Evolutionary conservation across 2,113 vertebrate genomes (phyloP).

Genomic region (Meles meles): DNA sequence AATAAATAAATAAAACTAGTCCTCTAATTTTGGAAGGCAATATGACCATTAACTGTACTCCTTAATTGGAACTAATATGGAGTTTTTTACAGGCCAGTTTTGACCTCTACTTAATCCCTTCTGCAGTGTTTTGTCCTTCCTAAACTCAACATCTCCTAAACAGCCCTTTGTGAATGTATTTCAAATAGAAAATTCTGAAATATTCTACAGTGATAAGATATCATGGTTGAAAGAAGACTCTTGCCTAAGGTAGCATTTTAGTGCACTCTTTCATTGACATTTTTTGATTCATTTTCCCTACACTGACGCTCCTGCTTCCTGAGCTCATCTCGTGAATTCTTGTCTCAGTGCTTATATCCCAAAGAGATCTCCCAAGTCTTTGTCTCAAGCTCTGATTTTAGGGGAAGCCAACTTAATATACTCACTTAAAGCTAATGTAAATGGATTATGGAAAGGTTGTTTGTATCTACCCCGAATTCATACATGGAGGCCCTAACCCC

Average conservation of each 20-base stretch:
- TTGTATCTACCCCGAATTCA: neutral
- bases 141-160: neutral
- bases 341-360: neutral
- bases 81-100: neutral
- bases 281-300: neutral
- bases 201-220: neutral
- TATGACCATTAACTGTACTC: neutral
- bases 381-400: neutral
- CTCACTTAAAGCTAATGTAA: neutral
- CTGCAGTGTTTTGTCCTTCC: neutral
- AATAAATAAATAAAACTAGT: neutral
- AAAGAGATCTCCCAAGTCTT: neutral
- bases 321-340: neutral
- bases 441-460: neutral
- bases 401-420: neutral
- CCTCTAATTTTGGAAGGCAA: neutral
- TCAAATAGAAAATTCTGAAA: neutral
- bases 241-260: neutral
- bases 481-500: neutral
- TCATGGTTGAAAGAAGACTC: neutral
- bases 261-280: neutral
- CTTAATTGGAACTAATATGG: neutral
- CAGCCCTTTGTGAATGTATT: neutral
- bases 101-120: neutral
- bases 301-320: neutral